Base-by-base conservation (phyloP, 2,888 invertebrate species). In the Emmelina monodactyla region DNA sequence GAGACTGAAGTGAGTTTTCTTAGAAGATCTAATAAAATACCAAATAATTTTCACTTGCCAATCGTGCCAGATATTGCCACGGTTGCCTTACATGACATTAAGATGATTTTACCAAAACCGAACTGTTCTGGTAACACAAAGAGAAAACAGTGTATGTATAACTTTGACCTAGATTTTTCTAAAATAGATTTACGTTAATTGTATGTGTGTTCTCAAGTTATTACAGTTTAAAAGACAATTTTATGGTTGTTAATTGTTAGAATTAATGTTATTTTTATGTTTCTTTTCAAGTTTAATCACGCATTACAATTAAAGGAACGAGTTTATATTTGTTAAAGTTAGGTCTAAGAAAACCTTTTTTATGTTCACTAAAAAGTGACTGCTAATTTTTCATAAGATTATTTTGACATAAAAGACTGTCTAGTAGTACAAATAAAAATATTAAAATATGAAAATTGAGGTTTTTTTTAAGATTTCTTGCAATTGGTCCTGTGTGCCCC, bases 41-140 rank as follows among this genome's bases (percentile, higher is more conserved):
- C 38, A 33, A 37, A 38, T 33, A 37, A 43, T 29, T 41, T 42
- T 41, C 34, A 35, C 33, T 32, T 40, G 40, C 42, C 46, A 44
- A 44, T 42, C 14, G 40, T 48, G 35, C 44, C 46, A 39, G 46
- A 46, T 43, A 41, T 46, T 31, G 47, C 42, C 31, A 38, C 37
- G 35, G 45, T 46, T 36, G 40, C 36, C 14, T 32, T 39, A 22
- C 22, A 35, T 42, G 45, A 44, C 37, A 39, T 41, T 32, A 41
- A 41, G 32, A 38, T 41, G 38, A 38, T 41, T 34, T 37, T 41
- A 36, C 41, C 41, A 32, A 37, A 35, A 35, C 42, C 42, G 16
- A 34, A 14, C n/a, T 42, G 16, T 38, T 37, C 41, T 35, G 45
- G 42, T n/a, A 25, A 3, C n/a, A 46, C 46, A 38, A 48, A 48